phyloP scores from a whole-genome alignment of 2,888 invertebrate species.

The Poecilobothrus nobilitatus region DNA sequence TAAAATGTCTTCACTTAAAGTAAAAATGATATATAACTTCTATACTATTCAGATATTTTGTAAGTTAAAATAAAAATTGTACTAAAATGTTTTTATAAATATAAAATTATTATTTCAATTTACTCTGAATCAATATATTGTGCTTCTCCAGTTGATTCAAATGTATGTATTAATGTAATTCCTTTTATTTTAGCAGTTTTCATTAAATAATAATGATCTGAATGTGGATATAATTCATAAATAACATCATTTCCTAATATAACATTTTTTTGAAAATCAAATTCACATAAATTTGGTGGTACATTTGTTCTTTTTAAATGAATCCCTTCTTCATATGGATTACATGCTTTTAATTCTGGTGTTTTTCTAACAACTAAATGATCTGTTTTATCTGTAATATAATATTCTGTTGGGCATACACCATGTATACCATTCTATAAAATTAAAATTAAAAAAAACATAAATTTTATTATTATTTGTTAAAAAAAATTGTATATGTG shows the following conservation, averaged over 20 bases:
- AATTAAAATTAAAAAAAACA: constrained; percentile 21
- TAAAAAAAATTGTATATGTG: not conserved
- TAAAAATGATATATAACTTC: too few species aligned
- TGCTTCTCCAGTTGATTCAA: constrained; percentile 43
- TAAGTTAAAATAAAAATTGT: too few species aligned
- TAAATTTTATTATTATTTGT: constrained; percentile 20
- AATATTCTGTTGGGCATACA: constrained; percentile 47
- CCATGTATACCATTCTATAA: constrained; percentile 52
- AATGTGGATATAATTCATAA: constrained; percentile 38
- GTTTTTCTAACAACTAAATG: constrained; percentile 42
- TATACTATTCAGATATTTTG: too few species aligned
- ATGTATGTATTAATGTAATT: constrained; percentile 42
- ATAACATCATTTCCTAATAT: constrained; percentile 42
- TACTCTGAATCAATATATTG: constrained; percentile 43
- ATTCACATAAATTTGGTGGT: constrained; percentile 41
- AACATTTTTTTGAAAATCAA: constrained; percentile 43
- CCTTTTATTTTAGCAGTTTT: constrained; percentile 41
- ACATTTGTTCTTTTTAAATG: constrained; percentile 42
- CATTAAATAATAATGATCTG: constrained; percentile 38
- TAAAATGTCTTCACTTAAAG: too few species aligned
- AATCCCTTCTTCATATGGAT: constrained; percentile 39
- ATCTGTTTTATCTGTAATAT: constrained; percentile 41
- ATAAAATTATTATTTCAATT: constrained; percentile 9
- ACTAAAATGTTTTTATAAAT: too few species aligned
- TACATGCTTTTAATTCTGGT: constrained; percentile 40